These are phyloP conservation scores for Steinernema hermaphroditum DNA, from an alignment of 2,888 invertebrate genomes.

Conservation along the genomic window DNA sequence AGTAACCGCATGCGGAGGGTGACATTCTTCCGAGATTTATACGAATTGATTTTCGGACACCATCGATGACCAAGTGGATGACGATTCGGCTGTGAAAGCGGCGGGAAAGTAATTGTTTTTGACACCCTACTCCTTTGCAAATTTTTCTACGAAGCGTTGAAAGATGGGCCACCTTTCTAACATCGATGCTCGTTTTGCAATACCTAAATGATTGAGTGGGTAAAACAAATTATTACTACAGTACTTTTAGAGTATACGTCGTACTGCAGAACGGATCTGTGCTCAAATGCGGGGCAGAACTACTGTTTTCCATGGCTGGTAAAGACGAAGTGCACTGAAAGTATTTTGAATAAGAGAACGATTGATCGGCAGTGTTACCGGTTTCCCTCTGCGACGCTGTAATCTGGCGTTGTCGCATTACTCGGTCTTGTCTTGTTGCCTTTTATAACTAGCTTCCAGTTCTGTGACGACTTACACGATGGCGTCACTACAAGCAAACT, in stretches of 20 bases:
- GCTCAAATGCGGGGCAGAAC: too few species aligned
- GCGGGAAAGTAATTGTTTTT: slow-evolving; percentile 15
- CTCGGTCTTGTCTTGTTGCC: slow-evolving; percentile 27
- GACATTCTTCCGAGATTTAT: slow-evolving; percentile 24
- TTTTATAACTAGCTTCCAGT: slow-evolving; percentile 25
- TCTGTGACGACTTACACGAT: not conserved
- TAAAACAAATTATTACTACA: too few species aligned
- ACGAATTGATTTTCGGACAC: slow-evolving; percentile 5
- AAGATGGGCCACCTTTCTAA: too few species aligned
- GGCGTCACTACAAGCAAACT: not conserved
- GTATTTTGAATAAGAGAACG: not conserved
- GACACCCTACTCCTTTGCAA: not conserved
- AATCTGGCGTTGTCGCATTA: slow-evolving; percentile 23
- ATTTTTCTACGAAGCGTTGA: too few species aligned
- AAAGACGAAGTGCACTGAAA: not conserved
- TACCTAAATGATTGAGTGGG: too few species aligned
- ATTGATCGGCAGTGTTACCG: slow-evolving; percentile 20
- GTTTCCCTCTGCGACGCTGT: slow-evolving; percentile 25
- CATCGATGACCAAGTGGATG: slow-evolving; percentile 8
- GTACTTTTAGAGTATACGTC: too few species aligned
- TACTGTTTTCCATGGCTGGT: too few species aligned
- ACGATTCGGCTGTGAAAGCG: not conserved
- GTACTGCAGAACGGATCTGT: too few species aligned
- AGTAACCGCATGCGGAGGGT: slow-evolving; percentile 17
- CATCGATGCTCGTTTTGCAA: too few species aligned